Percentiles rank a stretch among this genome's conserved stretches.
Evolutionary conservation across 1,140 invertebrate species (phyloP).

Genomic region (Ceratina australensis): DNA sequence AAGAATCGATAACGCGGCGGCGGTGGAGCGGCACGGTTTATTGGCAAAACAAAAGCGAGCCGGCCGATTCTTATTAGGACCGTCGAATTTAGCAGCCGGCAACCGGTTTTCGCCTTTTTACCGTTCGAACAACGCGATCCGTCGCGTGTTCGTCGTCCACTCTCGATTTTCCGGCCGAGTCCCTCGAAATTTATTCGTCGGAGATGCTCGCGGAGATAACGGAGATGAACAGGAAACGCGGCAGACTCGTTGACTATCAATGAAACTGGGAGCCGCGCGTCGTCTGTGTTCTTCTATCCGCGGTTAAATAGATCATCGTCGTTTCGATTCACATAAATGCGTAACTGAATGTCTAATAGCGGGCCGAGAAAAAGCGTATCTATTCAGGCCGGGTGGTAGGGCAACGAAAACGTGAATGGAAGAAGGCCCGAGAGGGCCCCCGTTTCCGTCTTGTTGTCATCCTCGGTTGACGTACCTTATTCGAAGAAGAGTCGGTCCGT

Average conservation of each 20-base stretch:
- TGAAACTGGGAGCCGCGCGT: slow-evolving; percentile 59
- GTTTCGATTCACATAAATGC: neutral
- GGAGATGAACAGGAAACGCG: slow-evolving; percentile 74
- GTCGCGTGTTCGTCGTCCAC: neutral
- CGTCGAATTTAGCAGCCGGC: slow-evolving; percentile 16
- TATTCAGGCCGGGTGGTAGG: neutral
- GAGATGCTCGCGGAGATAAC: slow-evolving; percentile 75
- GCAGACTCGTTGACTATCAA: slow-evolving; percentile 74
- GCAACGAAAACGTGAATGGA: slow-evolving; percentile 57
- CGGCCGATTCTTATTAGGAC: slow-evolving; percentile 36
- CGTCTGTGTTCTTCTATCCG: no score
- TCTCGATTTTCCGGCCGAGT: neutral
- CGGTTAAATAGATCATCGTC: no score
- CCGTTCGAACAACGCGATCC: neutral
- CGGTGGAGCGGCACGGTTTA: neutral
- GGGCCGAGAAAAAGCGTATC: slow-evolving; percentile 10
- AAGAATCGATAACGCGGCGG: slow-evolving; percentile 33
- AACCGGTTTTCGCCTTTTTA: neutral
- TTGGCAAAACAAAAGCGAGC: slow-evolving; percentile 20
- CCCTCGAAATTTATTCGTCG: slow-evolving; percentile 75
- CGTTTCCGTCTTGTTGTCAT: slow-evolving; percentile 61
- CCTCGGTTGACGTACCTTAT: slow-evolving; percentile 63
- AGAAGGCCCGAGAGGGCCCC: slow-evolving; percentile 44
- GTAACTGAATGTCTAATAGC: neutral
- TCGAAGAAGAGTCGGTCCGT: slow-evolving; percentile 55